Percentiles rank a stretch among this genome's conserved stretches.
phyloP scores from a whole-genome alignment of 2,888 invertebrate genomes.

The Loripinus fragilis region DNA sequence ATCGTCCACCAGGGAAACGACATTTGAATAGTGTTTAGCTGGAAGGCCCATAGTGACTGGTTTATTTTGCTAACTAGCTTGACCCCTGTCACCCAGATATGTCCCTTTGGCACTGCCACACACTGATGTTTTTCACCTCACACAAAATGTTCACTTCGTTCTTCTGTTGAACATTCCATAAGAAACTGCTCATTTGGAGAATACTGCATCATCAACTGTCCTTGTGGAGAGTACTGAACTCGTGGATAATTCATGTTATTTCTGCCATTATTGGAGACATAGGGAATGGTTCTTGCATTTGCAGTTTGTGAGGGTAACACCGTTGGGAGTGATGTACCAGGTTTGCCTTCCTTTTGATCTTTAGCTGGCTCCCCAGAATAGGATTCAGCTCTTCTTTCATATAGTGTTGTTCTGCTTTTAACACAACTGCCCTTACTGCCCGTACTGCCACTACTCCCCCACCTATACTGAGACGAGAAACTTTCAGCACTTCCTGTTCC shows the following conservation, averaged over 20 bases:
- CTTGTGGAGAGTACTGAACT: not conserved
- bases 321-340: not conserved
- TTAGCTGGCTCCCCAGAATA: not conserved
- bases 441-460: no score
- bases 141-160: not conserved
- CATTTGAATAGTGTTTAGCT: no score
- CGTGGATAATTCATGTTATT: not conserved
- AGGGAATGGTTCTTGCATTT: not conserved
- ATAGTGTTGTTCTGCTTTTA: not conserved
- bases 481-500: not conserved
- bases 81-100: no score
- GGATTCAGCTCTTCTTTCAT: not conserved
- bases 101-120: no score
- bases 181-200: not conserved
- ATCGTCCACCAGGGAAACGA: no score
- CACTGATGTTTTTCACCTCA: no score
- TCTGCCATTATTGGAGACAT: not conserved
- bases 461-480: not conserved
- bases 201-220: not conserved
- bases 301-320: not conserved
- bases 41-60: no score
- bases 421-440: not conserved
- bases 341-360: no score
- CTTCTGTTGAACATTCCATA: not conserved
- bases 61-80: no score